Evolutionary conservation across 2,888 invertebrate species (phyloP).

Genomic region (Papilio protenor): DNA sequence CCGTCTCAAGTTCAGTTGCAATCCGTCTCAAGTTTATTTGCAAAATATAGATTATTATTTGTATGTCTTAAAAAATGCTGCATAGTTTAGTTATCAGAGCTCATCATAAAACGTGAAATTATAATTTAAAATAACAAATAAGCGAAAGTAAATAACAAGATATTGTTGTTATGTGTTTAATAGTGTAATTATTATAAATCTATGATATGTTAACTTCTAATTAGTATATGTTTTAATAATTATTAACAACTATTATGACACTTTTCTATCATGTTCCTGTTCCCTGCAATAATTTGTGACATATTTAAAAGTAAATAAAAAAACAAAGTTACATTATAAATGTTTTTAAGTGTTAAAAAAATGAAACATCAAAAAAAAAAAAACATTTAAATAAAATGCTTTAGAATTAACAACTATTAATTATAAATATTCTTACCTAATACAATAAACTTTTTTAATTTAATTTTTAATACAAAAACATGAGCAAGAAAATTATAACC

Average conservation of each 20-base stretch:
- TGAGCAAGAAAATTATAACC: slow-evolving; percentile 1
- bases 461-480: slow-evolving; percentile 9
- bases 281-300: background rate
- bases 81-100: background rate
- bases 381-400: background rate
- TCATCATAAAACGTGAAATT: background rate
- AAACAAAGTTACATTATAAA: too few relatives aligned
- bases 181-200: background rate
- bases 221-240: background rate
- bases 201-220: slow-evolving; percentile 13
- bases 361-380: background rate
- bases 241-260: background rate
- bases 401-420: background rate
- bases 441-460: background rate
- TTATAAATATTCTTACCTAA: background rate
- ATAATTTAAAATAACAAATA: background rate
- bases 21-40: background rate
- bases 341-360: too few relatives aligned
- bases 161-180: background rate
- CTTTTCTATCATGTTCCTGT: background rate
- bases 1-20: background rate
- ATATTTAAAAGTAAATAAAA: background rate
- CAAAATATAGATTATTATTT: background rate
- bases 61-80: background rate
- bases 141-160: background rate